phyloP scores from a whole-genome alignment of 2,113 vertebrate genomes.

The Mionectes macconnelli region DNA sequence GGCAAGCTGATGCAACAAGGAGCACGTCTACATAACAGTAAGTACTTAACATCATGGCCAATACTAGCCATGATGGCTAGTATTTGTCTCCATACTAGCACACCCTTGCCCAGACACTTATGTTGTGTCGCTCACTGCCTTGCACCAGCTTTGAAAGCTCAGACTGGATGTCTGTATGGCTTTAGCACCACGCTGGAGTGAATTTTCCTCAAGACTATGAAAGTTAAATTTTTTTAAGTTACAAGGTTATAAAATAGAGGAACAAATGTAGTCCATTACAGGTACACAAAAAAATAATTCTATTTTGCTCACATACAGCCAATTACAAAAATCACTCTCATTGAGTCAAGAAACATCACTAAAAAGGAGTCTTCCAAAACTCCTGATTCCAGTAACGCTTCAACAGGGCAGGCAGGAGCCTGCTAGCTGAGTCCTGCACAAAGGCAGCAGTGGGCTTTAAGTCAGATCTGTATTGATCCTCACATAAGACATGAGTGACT shows the following conservation, averaged over 20 bases:
- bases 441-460: background rate
- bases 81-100: too few species aligned
- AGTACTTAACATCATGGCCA: too few species aligned
- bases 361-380: background rate
- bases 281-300: background rate
- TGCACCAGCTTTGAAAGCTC: conserved; percentile 33
- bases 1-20: background rate
- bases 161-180: background rate
- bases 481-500: background rate
- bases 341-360: conserved; percentile 6
- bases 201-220: conserved; percentile 23
- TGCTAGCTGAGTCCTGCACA: background rate
- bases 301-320: background rate
- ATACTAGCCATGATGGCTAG: too few species aligned
- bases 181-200: background rate
- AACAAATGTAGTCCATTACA: conserved; percentile 20
- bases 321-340: background rate
- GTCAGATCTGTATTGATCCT: background rate
- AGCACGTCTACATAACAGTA: background rate
- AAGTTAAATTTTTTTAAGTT: conserved; percentile 36
- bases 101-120: background rate
- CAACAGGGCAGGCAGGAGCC: background rate
- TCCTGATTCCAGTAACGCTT: background rate
- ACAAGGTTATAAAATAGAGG: conserved; percentile 39
- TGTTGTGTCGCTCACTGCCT: background rate